Evolutionary conservation across 1,140 invertebrate species (phyloP).

Genomic region (Apis dorsata): DNA sequence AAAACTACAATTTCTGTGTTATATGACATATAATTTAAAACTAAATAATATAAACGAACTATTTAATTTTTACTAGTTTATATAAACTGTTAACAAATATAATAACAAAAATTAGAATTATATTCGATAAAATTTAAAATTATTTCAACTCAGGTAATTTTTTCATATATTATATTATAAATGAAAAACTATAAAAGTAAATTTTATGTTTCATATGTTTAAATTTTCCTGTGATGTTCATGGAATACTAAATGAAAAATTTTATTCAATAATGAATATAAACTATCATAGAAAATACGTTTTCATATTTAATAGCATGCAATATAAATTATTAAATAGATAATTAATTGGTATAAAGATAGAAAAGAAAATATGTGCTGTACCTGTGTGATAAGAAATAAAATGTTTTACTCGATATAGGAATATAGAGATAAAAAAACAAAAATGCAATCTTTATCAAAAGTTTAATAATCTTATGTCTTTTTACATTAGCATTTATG

Average conservation of each 20-base stretch:
- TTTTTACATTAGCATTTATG: constrained; percentile 35
- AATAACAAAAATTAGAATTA: not conserved
- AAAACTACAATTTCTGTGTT: constrained; percentile 2
- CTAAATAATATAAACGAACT: not conserved
- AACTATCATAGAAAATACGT: constrained; percentile 39
- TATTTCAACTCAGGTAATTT: constrained; percentile 3
- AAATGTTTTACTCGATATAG: constrained; percentile 37
- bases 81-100: not conserved
- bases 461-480: constrained; percentile 15
- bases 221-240: constrained; percentile 13
- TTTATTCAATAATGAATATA: constrained; percentile 26
- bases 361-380: constrained; percentile 49
- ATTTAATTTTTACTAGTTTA: constrained; percentile 9
- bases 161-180: not conserved
- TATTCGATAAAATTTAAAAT: not conserved
- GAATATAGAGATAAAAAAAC: constrained; percentile 26
- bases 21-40: not conserved
- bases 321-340: constrained; percentile 44
- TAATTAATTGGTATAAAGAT: constrained; percentile 42
- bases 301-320: constrained; percentile 53
- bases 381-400: constrained; percentile 54
- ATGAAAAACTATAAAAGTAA: not conserved
- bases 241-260: constrained; percentile 22
- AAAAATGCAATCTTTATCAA: constrained; percentile 23
- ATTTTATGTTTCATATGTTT: constrained; percentile 6